Percentiles rank a stretch among this genome's conserved stretches.
phyloP scores from a whole-genome alignment of 2,113 vertebrate species.

The Holacanthus passer region DNA sequence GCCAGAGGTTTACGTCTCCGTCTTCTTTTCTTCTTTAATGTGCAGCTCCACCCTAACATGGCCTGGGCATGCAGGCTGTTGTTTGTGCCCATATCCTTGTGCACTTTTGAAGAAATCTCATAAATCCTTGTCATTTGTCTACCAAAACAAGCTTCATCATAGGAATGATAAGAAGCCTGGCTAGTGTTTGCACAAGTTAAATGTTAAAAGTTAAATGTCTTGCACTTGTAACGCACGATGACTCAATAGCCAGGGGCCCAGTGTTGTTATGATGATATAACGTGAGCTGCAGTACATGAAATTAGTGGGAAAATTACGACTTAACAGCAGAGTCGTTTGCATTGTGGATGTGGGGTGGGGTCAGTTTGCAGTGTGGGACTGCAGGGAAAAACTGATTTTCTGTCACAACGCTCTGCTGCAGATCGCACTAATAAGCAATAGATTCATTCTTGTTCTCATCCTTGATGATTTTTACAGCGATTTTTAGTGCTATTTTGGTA shows the following conservation, averaged over 20 bases:
- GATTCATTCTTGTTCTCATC: neutral
- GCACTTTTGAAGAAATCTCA: neutral
- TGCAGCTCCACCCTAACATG: constrained; percentile 55
- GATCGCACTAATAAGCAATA: constrained; percentile 17
- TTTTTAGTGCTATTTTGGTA: too few species aligned
- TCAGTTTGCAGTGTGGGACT: constrained; percentile 48
- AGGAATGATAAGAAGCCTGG: neutral
- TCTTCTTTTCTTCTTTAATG: constrained; percentile 35
- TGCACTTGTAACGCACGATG: neutral
- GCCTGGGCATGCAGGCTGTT: constrained; percentile 57
- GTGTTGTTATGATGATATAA: constrained; percentile 14
- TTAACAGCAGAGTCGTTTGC: constrained; percentile 14
- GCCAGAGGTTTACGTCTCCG: constrained; percentile 54
- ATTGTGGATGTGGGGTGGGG: constrained; percentile 44
- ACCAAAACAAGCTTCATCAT: constrained; percentile 18
- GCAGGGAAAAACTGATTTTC: constrained; percentile 61
- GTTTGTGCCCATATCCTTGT: constrained; percentile 24
- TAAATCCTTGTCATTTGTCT: constrained; percentile 60
- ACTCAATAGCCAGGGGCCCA: constrained; percentile 41
- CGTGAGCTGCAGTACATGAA: constrained; percentile 23
- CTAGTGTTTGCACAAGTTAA: constrained; percentile 35
- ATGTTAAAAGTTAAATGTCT: constrained; percentile 1
- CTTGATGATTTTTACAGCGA: neutral
- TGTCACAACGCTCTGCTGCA: constrained; percentile 40
- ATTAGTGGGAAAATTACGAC: constrained; percentile 25